A percentile compares a stretch with the other conserved stretches of the same genome.
Evolutionary conservation across 1,140 invertebrate species (phyloP).

Genomic region (Microvelia longipes): DNA sequence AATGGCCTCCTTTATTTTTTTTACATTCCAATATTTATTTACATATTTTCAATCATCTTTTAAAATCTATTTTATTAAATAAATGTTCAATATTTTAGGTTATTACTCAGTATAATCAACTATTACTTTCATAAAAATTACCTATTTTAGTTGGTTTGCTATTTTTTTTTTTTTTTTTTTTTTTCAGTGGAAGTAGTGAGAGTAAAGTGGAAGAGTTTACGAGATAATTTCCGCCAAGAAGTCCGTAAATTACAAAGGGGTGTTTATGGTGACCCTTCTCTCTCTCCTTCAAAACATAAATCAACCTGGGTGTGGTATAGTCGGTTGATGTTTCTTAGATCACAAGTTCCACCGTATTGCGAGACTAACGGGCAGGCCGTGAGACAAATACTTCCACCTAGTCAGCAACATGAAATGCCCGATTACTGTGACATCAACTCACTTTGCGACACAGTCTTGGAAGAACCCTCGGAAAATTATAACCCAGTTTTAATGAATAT

Average conservation of each 20-base stretch:
- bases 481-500: not conserved
- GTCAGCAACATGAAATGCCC: too few relatives aligned
- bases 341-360: not conserved
- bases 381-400: not conserved
- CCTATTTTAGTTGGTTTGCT: too few relatives aligned
- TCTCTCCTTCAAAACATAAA: not conserved
- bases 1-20: too few relatives aligned
- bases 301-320: not conserved
- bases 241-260: not conserved
- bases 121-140: too few relatives aligned
- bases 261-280: not conserved
- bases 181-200: not conserved
- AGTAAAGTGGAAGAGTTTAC: not conserved
- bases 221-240: not conserved
- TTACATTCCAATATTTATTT: too few relatives aligned
- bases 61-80: too few relatives aligned
- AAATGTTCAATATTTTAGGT: too few relatives aligned
- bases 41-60: too few relatives aligned
- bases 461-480: not conserved
- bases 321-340: not conserved
- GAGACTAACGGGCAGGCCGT: not conserved
- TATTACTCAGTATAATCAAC: too few relatives aligned
- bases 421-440: not conserved
- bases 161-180: too few relatives aligned
- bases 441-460: not conserved